Percentiles rank a stretch among this genome's conserved stretches.
Conservation (phyloP, 2,113 vertebrate species). For the Megaceryle maxima region DNA sequence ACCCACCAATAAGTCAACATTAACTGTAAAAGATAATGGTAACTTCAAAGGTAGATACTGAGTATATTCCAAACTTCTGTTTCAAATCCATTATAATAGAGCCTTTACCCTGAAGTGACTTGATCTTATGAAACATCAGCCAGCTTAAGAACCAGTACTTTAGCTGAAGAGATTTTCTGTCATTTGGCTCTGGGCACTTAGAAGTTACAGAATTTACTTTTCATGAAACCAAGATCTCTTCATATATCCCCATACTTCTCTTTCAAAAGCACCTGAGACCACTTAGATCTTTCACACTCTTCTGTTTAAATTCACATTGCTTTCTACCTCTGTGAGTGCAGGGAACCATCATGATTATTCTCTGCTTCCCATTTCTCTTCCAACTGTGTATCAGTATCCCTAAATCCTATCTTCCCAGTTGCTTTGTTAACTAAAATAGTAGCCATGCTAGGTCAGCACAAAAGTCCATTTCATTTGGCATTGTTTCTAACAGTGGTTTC, state of each 20-base stretch:
- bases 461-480: neutral
- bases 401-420: accelerated
- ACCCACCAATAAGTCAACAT: neutral
- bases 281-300: neutral
- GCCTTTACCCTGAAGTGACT: neutral
- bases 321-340: neutral
- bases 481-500: neutral
- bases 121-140: neutral
- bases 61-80: neutral
- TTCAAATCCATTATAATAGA: neutral
- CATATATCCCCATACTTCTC: neutral
- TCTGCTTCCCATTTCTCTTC: neutral
- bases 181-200: neutral
- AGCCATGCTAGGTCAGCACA: neutral
- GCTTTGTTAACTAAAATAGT: neutral
- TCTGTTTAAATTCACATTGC: neutral
- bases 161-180: neutral
- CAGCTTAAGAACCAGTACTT: neutral
- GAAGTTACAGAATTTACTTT: neutral
- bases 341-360: neutral
- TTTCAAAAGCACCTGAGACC: neutral
- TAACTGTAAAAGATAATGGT: neutral
- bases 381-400: neutral
- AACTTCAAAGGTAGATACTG: neutral
- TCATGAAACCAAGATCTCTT: neutral